Evolutionary conservation across 2,797 vertebrate species (phyloP).

Genomic region (Eremophila alpestris): DNA sequence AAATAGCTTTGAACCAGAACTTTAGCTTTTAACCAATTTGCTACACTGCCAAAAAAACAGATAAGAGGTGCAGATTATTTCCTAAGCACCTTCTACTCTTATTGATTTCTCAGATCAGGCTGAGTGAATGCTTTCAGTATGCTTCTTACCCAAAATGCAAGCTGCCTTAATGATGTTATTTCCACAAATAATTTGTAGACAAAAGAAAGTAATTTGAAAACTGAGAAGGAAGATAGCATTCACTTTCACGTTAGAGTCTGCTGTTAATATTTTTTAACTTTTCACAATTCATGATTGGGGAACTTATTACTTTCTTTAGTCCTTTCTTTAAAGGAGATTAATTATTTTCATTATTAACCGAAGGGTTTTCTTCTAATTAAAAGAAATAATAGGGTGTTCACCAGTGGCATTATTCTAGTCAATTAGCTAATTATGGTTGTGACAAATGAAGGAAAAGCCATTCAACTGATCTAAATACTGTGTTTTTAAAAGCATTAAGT

Average conservation of each 20-base stretch:
- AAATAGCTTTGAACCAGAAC: background rate
- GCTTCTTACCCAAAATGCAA: background rate
- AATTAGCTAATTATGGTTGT: slow-evolving; percentile 61
- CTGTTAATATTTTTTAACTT: background rate
- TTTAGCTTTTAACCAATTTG: background rate
- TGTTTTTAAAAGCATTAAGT: slow-evolving; percentile 12
- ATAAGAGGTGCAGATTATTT: background rate
- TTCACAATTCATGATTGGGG: slow-evolving; percentile 4
- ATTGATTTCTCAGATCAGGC: background rate
- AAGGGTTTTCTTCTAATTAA: slow-evolving; percentile 55
- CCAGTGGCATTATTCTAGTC: slow-evolving; percentile 25
- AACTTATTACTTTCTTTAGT: slow-evolving; percentile 8
- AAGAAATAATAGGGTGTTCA: slow-evolving; percentile 50
- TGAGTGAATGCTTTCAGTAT: background rate
- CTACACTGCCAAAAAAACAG: background rate
- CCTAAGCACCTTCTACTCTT: background rate
- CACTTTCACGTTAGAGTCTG: background rate
- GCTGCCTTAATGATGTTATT: background rate
- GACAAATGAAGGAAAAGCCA: slow-evolving; percentile 31
- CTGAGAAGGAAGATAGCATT: background rate
- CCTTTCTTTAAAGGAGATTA: slow-evolving; percentile 44
- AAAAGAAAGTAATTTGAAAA: background rate
- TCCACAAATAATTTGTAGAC: background rate
- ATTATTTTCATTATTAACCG: slow-evolving; percentile 56
- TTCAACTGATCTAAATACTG: background rate